Evolutionary conservation across 2,888 invertebrate species (phyloP), one percentile per base, ranked within the genome.

Genomic region (Parnassius smintheus): DNA sequence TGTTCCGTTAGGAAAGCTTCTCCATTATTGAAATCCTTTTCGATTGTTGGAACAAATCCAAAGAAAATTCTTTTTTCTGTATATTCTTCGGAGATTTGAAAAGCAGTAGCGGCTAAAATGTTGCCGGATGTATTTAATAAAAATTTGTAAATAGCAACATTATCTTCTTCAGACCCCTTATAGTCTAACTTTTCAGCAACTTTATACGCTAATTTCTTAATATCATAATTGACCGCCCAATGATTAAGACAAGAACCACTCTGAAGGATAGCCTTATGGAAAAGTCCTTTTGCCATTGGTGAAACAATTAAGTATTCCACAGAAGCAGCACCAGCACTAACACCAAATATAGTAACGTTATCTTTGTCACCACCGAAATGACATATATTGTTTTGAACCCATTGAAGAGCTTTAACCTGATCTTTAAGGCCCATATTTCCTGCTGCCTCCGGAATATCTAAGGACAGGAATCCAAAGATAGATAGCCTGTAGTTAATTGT

Each of bases 391-490:
- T 77, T 70, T 66, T 79, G 75, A 8, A 86, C 75, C 86, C 86
- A 86, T 68, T 78, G 70, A 2, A 87, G 70, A n/a, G 85, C 86
- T 64, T 76, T 75, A 2, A 80, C 73, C 70, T 86, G 85, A 66
- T 87, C 87, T 72, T 84, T 86, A 1, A 87, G 70, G 1, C 84
- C 86, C 86, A 86, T 85, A 66, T 87, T 86, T 1, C 86, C 86
- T 2, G 80, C 64, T 25, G 75, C 82, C 69, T 86, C 82, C 4
- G 77, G 75, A 10, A 84, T 78, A 56, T 80, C 81, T 22, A 86
- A 69, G n/a, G 78, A 75, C 7, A 88, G 70, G 66, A 86, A 89
- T 13, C 90, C 90, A 9, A 90, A 75, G 2, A 82, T 74, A 22
- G 82, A 82, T 1, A 90, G 67, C 68, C 90, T 82, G 66, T 89